Conservation (phyloP, 64 coral and sea anemone genomes). For the Exaiptasia diaphana region DNA sequence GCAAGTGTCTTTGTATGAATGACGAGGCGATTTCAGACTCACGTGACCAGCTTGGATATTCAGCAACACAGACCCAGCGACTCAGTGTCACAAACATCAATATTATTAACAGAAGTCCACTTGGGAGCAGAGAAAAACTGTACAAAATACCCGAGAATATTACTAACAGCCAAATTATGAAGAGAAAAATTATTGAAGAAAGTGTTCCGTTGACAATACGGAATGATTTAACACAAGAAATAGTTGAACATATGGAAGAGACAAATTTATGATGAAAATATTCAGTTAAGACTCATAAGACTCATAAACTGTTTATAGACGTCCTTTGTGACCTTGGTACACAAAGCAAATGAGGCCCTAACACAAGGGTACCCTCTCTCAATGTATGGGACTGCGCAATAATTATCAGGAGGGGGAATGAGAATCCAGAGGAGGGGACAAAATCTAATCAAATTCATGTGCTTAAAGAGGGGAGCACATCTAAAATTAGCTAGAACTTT, state of each 20-base stretch:
- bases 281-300: no score
- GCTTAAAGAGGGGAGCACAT: no score
- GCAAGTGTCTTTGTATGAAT: neutral
- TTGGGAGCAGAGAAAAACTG: neutral
- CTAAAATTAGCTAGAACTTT: no score
- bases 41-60: neutral
- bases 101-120: neutral
- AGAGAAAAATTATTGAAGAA: neutral
- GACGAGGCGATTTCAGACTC: neutral
- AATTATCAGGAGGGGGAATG: no score
- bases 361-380: no score
- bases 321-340: no score
- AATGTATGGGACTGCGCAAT: no score
- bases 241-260: neutral
- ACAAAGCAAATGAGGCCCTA: no score
- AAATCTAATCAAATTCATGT: no score
- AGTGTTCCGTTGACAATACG: neutral
- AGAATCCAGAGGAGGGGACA: no score
- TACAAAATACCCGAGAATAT: neutral
- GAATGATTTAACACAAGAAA: neutral
- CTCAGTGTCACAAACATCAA: neutral
- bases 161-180: neutral
- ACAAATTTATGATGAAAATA: neutral
- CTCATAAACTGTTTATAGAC: no score
- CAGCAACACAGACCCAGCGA: neutral